phyloP scores from a whole-genome alignment of 1,140 invertebrate genomes.

The Musca domestica region DNA sequence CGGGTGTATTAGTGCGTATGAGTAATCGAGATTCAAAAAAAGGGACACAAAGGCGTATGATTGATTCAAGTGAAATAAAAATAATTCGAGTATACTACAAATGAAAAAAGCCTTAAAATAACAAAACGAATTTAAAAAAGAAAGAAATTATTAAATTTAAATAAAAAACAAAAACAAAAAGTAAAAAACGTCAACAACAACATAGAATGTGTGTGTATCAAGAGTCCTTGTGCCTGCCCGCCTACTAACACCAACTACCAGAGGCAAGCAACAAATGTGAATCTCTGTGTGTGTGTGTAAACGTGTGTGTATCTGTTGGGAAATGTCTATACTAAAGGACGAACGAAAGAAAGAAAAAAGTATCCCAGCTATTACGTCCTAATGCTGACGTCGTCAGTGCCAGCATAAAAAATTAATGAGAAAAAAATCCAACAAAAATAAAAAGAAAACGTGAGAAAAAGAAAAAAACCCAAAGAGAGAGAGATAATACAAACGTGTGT shows the following conservation, averaged over 20 bases:
- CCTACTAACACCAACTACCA: not conserved
- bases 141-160: not conserved
- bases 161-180: conserved; percentile 6
- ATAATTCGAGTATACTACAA: not conserved
- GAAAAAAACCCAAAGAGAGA: not conserved
- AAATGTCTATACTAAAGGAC: not conserved
- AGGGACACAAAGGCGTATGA: not conserved
- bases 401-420: not conserved
- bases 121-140: not conserved
- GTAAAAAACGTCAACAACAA: too few species aligned
- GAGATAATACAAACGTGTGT: not conserved
- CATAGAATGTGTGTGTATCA: not conserved
- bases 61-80: too few species aligned
- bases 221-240: conserved; percentile 6
- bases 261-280: not conserved
- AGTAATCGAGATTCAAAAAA: not conserved
- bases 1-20: not conserved
- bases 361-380: conserved; percentile 4
- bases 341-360: not conserved
- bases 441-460: conserved; percentile 12
- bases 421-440: conserved; percentile 3
- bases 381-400: conserved; percentile 18
- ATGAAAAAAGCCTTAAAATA: not conserved
- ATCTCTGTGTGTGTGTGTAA: conserved; percentile 3
- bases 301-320: not conserved